phyloP scores from a whole-genome alignment of 2,888 invertebrate genomes.

The Esperia sulphurella region DNA sequence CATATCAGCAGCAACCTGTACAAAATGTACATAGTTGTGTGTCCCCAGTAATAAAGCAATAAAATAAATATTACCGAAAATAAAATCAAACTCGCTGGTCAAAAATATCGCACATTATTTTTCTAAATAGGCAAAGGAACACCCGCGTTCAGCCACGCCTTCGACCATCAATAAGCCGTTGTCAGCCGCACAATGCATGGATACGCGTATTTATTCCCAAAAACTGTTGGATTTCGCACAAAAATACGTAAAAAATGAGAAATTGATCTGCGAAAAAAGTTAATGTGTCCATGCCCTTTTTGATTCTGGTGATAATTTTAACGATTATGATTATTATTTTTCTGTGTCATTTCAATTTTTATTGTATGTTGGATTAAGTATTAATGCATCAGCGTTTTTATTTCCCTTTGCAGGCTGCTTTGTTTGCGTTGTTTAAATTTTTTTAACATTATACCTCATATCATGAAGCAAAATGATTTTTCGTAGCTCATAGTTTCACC shows the following conservation, averaged over 20 bases:
- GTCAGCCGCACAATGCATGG: slow-evolving; percentile 42
- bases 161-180: slow-evolving; percentile 48
- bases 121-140: slow-evolving; percentile 32
- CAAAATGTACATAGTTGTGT: too few species aligned
- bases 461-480: too few species aligned
- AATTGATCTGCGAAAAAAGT: slow-evolving; percentile 26
- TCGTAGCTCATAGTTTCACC: too few species aligned
- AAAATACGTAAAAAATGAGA: slow-evolving; percentile 27
- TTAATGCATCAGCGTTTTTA: background rate
- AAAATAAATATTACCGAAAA: background rate
- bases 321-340: slow-evolving; percentile 7
- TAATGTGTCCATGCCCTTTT: slow-evolving; percentile 20
- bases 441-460: too few species aligned
- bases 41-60: background rate
- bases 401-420: too few species aligned
- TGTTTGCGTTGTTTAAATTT: too few species aligned
- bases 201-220: slow-evolving; percentile 28
- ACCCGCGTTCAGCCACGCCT: slow-evolving; percentile 46
- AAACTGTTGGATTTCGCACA: slow-evolving; percentile 31
- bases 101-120: slow-evolving; percentile 1
- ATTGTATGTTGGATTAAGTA: background rate
- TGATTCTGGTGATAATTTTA: slow-evolving; percentile 10
- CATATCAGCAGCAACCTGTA: too few species aligned
- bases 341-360: background rate
- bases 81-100: background rate